Evolutionary conservation across 2,113 vertebrate species (phyloP).

Genomic region (Gopherus flavomarginatus): DNA sequence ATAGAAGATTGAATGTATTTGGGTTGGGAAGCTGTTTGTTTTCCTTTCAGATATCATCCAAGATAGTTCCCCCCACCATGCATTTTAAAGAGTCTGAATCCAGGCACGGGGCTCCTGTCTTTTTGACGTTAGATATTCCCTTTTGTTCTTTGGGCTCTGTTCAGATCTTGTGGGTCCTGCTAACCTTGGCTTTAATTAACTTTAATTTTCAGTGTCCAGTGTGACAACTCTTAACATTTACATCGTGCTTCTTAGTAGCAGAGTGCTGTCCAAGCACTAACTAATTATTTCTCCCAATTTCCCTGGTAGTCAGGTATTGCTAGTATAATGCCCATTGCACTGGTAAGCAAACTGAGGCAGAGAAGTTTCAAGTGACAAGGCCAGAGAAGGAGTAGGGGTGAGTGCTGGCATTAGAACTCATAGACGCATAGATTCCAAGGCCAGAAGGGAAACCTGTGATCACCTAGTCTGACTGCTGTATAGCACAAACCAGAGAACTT

Average conservation of each 20-base stretch:
- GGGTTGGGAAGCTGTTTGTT: background rate
- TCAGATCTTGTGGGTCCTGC: background rate
- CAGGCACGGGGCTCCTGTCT: background rate
- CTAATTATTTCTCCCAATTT: accelerated
- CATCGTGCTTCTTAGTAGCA: accelerated
- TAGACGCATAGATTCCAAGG: background rate
- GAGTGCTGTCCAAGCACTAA: accelerated
- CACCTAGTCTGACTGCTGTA: background rate
- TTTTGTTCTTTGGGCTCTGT: background rate
- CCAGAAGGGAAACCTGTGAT: background rate
- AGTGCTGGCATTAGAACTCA: background rate
- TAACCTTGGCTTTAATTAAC: background rate
- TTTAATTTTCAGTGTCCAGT: background rate
- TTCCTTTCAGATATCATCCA: background rate
- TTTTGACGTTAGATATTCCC: background rate
- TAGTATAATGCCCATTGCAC: background rate
- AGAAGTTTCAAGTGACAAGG: background rate
- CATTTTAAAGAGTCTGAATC: background rate
- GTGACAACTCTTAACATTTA: accelerated
- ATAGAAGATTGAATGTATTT: conserved; percentile 19
- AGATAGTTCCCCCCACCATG: background rate
- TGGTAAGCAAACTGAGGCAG: background rate
- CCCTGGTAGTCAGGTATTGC: background rate
- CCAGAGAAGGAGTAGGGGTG: accelerated
- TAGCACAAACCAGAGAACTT: background rate